Evolutionary conservation across 2,797 vertebrate species (phyloP), one percentile per base, ranked within the genome.

Genomic region (Cyclura pinguis): DNA sequence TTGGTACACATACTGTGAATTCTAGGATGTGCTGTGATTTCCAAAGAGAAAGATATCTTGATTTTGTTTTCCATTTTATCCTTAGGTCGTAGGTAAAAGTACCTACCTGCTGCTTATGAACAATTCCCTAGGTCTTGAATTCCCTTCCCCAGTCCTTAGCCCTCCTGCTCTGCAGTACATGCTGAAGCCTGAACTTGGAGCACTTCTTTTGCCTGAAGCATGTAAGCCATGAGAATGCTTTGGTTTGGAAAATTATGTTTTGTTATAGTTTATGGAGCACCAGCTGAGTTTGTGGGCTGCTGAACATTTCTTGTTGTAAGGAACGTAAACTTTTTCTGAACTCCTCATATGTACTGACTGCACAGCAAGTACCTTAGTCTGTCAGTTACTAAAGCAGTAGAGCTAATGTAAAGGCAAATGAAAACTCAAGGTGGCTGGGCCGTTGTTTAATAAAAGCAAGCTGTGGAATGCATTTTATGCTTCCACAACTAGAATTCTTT

Each of bases 221-320:
- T 55, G 42, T 67, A 38, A 27, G 47, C 22, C 81, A 55, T 67
- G 55, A 93, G 95, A 95, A 91, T 73, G 69, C 38, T 91, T 92
- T 96, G 86, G 50, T 72, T 80, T 92, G 90, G 84, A 96, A 94
- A 95, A 94, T 89, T 82, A 80, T 38, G 24, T 80, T 86, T 92
- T 95, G 72, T 85, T 84, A 52, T n/a, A 42, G 82, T 84, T 88
- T 88, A 59, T 90, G 80, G 80, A 94, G 3, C 52, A 3, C 59
- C 94, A 74, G 78, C 91, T 93, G 92, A 84, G 89, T 90, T 93
- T 94, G 80, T 82, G 57, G 88, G 47, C 80, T 87, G 94, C 85
- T 92, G 86, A 91, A 90, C 88, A 91, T 86, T 93, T 47, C 89
- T 73, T 91, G 14, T 94, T 94, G 29, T 89, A 82, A 91, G 76